These are phyloP conservation scores for Periophthalmodon schlosseri DNA, from an alignment of 2,113 vertebrate genomes.

Conservation along the genomic window DNA sequence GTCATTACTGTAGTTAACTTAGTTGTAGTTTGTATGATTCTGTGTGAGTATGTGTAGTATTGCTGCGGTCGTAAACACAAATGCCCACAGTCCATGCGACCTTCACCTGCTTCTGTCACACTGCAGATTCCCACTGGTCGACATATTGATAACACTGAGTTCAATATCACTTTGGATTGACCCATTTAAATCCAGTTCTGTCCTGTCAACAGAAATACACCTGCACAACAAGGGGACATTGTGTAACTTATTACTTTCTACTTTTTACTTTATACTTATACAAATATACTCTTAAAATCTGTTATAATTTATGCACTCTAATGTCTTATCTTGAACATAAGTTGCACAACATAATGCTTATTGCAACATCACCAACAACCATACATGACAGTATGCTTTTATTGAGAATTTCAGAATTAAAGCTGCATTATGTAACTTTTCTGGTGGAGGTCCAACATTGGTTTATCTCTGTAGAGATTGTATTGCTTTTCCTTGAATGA, in stretches of 20 bases:
- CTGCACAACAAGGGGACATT: neutral
- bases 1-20: neutral
- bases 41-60: constrained; percentile 10
- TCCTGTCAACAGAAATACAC: neutral
- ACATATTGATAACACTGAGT: neutral
- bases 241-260: neutral
- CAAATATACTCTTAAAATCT: too few species aligned
- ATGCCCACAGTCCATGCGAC: constrained; percentile 5
- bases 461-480: too few species aligned
- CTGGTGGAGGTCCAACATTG: too few species aligned
- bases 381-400: too few species aligned
- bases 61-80: constrained; percentile 28
- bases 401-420: too few species aligned
- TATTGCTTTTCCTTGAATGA: too few species aligned
- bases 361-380: too few species aligned
- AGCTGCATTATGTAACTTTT: too few species aligned
- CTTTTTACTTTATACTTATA: neutral
- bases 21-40: neutral
- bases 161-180: constrained; percentile 3
- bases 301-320: too few species aligned
- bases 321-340: neutral
- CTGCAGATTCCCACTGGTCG: constrained; percentile 47
- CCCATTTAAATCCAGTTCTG: constrained; percentile 28
- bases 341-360: too few species aligned
- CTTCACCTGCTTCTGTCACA: constrained; percentile 46